Base-by-base conservation (phyloP, 2,113 vertebrate species). In the Semnopithecus entellus region DNA sequence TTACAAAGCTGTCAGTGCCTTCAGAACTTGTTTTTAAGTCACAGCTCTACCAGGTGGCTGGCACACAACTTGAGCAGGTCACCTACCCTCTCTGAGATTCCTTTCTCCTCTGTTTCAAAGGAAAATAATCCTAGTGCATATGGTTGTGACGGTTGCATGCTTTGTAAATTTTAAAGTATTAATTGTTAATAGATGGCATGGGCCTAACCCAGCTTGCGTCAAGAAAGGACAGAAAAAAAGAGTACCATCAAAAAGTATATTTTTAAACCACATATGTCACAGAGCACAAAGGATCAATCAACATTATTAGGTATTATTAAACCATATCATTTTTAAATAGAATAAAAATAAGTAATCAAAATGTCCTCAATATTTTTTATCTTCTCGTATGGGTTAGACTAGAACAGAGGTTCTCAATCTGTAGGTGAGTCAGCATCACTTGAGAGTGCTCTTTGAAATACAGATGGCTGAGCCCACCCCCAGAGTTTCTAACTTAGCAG, bases 331-430 rank as follows among this genome's bases (percentile, higher is more conserved):
- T 94, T 66, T 27, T 43, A 83, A 91, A 86, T 1, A 70, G 10
- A 93, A 40, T 70, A 86, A 66, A 73, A 59, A 55, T 55, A 97
- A 92, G 68, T n/a, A 82, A 93, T 95, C n/a, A 70, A 90, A 93
- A 73, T 25, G 13, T 52, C 43, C 8, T 89, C 17, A 35, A 16
- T 32, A 57, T 9, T 50, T 81, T 81, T 59, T 82, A 38, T 64
- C 68, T 81, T 92, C 14, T 88, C 22, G 23, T 35, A 20, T 1
- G 43, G 45, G 55, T 72, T 92, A 84, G n/a, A 85, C 6, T 22
- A 72, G 2, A 57, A 23, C 14, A 89, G 35, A 52, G 5, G 25
- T 48, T 86, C 73, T 85, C n/a, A 85, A 61, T 52, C 32, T 20
- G 35, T 27, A 66, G 64, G 17, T 73, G n/a, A 89, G 68, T 78